Conservation (phyloP, 2,113 vertebrate species). For the Sinocyclocheilus rhinocerous region DNA sequence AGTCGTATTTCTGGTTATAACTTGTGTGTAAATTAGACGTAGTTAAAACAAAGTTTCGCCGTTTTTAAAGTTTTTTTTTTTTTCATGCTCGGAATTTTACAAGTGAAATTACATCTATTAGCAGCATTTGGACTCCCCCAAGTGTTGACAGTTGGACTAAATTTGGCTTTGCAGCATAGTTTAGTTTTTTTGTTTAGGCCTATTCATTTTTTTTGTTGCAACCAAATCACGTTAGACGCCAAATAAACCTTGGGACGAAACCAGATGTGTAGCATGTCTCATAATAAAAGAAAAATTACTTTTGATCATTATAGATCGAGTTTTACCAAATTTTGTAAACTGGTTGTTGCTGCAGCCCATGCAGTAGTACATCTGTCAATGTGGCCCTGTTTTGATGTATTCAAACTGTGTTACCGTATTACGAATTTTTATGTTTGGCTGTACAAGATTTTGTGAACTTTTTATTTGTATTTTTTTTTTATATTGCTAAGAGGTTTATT, state of each 20-base stretch:
- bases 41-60: not conserved
- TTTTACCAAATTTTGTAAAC: not conserved
- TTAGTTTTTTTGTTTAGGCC: not conserved
- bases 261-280: not conserved
- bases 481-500: not conserved
- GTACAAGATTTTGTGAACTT: not conserved
- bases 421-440: not conserved
- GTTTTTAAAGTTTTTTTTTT: not conserved
- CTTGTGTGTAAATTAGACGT: not conserved
- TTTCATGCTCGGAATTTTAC: not conserved
- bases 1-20: not conserved
- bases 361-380: not conserved
- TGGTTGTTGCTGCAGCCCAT: not conserved
- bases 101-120: not conserved
- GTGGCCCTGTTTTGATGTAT: not conserved
- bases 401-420: not conserved
- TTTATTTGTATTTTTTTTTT: not conserved
- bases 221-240: not conserved
- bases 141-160: not conserved
- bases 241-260: not conserved
- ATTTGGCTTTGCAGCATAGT: not conserved
- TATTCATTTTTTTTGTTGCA: not conserved
- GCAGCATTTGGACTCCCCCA: constrained; percentile 4
- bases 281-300: not conserved
- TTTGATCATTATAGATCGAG: not conserved